These are phyloP conservation scores for Hydraecia micacea DNA, from an alignment of 2,888 invertebrate genomes.

Conservation along the genomic window DNA sequence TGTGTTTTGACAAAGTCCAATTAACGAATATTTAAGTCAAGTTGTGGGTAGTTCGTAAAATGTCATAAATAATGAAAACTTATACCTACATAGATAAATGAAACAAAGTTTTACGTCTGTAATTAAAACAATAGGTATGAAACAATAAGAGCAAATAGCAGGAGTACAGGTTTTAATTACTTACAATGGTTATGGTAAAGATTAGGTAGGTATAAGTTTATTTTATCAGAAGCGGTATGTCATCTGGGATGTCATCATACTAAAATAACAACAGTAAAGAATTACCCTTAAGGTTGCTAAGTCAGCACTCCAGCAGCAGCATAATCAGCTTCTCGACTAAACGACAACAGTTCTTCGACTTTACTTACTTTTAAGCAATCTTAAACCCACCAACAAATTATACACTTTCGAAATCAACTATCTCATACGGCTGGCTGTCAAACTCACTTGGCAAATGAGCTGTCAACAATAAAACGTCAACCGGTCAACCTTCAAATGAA, in stretches of 20 bases:
- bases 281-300: conserved; percentile 3
- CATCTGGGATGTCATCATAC: conserved; percentile 30
- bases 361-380: neutral
- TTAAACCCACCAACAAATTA: conserved; percentile 11
- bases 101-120: neutral
- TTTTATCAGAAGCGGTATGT: conserved; percentile 20
- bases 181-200: neutral
- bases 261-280: conserved; percentile 10
- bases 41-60: conserved; percentile 40
- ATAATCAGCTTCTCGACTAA: conserved; percentile 26
- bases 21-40: neutral
- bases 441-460: neutral
- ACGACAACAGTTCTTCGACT: neutral
- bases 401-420: conserved; percentile 22
- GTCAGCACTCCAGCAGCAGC: conserved; percentile 19
- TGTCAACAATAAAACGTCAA: conserved; percentile 52
- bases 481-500: conserved; percentile 59
- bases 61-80: neutral
- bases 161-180: neutral
- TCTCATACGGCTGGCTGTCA: conserved; percentile 29
- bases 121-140: neutral
- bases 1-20: neutral
- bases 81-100: neutral
- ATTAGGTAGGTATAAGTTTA: neutral
- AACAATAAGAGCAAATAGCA: conserved; percentile 1